Conservation (phyloP, 92 coral and sea anemone species). For the Epizoanthus fatuus region DNA sequence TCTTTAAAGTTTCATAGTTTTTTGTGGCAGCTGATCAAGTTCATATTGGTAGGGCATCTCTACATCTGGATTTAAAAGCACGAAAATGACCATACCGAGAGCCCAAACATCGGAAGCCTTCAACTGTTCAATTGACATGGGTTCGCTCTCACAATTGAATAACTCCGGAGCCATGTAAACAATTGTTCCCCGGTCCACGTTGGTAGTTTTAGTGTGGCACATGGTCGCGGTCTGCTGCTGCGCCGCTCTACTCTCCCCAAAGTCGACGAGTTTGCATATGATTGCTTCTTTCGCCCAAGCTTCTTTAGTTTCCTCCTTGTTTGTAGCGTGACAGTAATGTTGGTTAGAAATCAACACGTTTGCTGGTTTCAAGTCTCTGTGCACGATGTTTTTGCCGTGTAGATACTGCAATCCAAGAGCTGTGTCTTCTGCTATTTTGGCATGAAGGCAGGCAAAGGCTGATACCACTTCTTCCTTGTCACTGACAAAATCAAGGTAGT, state of each 20-base stretch:
- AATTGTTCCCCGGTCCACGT: slow-evolving; percentile 55
- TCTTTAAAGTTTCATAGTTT: not conserved
- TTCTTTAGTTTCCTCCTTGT: slow-evolving; percentile 16
- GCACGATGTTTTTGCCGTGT: slow-evolving; percentile 44
- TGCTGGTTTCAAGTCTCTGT: slow-evolving; percentile 65
- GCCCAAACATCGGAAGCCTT: slow-evolving; percentile 3
- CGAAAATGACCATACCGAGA: slow-evolving; percentile 4
- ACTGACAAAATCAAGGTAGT: no score
- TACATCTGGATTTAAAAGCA: slow-evolving; percentile 6
- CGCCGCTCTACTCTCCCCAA: slow-evolving; percentile 54
- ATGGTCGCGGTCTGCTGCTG: slow-evolving; percentile 51
- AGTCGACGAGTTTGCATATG: slow-evolving; percentile 42
- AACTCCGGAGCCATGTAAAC: slow-evolving; percentile 63
- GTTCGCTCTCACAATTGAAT: not conserved
- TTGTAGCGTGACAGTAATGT: slow-evolving; percentile 46
- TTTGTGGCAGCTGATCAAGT: not conserved
- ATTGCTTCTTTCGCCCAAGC: slow-evolving; percentile 47
- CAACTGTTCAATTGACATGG: not conserved
- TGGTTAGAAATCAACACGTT: slow-evolving; percentile 64
- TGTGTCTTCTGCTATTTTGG: slow-evolving; percentile 49
- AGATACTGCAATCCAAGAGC: slow-evolving; percentile 44
- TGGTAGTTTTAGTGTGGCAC: slow-evolving; percentile 49
- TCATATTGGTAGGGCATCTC: slow-evolving; percentile 1
- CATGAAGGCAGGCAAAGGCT: not conserved
- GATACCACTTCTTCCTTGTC: no score